phyloP scores from a whole-genome alignment of 2,888 invertebrate species.

The Lasioglossum vierecki region DNA sequence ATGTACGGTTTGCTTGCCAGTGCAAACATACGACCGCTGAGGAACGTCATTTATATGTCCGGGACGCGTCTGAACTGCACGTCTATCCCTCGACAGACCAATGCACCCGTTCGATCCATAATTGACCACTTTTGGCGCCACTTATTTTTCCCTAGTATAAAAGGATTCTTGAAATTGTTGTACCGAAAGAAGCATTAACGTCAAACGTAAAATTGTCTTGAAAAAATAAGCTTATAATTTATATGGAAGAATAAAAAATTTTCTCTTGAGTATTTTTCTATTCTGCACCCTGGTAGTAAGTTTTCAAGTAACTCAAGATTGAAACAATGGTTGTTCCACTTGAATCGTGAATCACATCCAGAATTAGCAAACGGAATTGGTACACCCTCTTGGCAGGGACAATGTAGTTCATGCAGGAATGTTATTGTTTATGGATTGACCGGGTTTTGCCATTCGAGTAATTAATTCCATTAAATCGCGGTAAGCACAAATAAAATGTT shows the following conservation, averaged over 20 bases:
- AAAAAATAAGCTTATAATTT: too few relatives aligned
- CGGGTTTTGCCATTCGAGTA: conserved; percentile 54
- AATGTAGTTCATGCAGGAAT: conserved; percentile 22
- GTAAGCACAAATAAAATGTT: conserved; percentile 54
- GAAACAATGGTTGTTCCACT: background rate
- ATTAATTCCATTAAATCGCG: conserved; percentile 66
- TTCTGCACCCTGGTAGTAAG: too few relatives aligned
- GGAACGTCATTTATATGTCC: conserved; percentile 4
- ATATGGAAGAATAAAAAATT: too few relatives aligned
- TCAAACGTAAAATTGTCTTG: too few relatives aligned
- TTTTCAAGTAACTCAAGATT: background rate
- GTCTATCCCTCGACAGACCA: background rate
- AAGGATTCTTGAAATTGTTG: too few relatives aligned
- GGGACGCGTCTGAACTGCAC: background rate
- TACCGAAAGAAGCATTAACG: too few relatives aligned
- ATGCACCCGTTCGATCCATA: background rate
- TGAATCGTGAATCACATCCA: background rate
- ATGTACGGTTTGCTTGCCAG: conserved; percentile 67
- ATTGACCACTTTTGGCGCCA: background rate
- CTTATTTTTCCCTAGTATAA: background rate
- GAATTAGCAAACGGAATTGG: background rate
- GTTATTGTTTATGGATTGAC: conserved; percentile 54
- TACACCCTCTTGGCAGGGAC: background rate
- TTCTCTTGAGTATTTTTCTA: background rate
- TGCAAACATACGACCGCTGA: conserved; percentile 20